Base-by-base conservation (phyloP, 2,888 invertebrate genomes). In the Acleris emargana region DNA sequence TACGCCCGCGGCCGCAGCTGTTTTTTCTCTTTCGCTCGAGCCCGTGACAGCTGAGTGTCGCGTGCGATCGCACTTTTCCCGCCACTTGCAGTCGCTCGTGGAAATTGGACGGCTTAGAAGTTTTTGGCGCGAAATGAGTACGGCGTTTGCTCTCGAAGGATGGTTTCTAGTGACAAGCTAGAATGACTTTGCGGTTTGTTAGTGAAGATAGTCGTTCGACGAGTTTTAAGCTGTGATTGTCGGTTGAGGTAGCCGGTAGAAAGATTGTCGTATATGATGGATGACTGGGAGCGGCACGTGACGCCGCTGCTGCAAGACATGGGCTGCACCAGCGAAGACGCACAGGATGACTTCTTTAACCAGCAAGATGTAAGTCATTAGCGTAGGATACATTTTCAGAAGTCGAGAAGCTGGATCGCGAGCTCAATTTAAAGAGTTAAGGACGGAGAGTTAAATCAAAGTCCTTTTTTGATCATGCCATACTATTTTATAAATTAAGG, bases 211-310 rank as follows among this genome's bases (percentile, higher is more conserved):
- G 55, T 43, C 57, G 58, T 61, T 59, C 20, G 52, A 50, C 45
- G 18, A 47, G 38, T 81, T 76, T 77, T 78, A 73, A 82, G 79
- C 80, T 84, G 88, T 87, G 86, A 79, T 84, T 78, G 72, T 79
- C 80, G 76, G 80, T 82, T 77, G 78, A 77, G 76, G 75, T 79
- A 71, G 57, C 77, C 73, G 75, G 76, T 78, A 76, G 78, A 78
- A 77, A 74, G 73, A 78, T 81, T 82, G 76, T 60, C 62, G 53
- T 69, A 70, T 80, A 77, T 82, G 81, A 92, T 93, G 93, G 93
- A 93, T 87, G 93, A 94, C 83, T 94, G 94, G 94, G 94, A 94
- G 84, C 90, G 93, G 74, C 94, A 94, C 79, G 93, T 94, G 70
- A 93, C 93, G 67, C 93, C 93, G 54, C 91, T 94, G 68, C 87